phyloP scores from a whole-genome alignment of 2,888 invertebrate genomes.

The Mythimna lalbum region DNA sequence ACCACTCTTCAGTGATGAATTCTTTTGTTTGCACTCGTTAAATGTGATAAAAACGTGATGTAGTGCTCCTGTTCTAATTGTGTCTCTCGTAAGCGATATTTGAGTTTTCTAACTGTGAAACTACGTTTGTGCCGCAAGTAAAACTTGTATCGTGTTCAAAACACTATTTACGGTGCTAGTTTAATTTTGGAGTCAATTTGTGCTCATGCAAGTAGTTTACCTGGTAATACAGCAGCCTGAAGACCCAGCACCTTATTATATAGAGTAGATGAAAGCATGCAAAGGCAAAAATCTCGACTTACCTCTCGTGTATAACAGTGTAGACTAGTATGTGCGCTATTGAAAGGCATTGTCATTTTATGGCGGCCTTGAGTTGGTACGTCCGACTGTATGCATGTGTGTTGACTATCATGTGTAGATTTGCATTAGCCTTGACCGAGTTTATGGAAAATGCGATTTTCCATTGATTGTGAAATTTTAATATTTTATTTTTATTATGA shows the following conservation, averaged over 20 bases:
- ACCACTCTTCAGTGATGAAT: constrained; percentile 76
- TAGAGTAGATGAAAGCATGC: constrained; percentile 75
- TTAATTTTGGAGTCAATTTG: constrained; percentile 88
- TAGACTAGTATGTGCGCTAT: constrained; percentile 79
- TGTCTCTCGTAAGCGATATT: constrained; percentile 77
- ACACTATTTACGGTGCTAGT: constrained; percentile 75
- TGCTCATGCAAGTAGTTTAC: constrained; percentile 82
- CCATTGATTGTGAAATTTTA: constrained; percentile 29
- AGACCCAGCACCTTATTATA: constrained; percentile 84
- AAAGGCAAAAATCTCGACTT: constrained; percentile 78
- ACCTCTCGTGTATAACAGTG: constrained; percentile 80
- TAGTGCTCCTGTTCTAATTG: constrained; percentile 81
- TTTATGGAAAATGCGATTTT: constrained; percentile 57
- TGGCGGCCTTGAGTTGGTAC: constrained; percentile 78
- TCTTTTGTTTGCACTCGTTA: constrained; percentile 75
- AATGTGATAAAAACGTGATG: constrained; percentile 82
- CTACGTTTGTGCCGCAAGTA: constrained; percentile 75
- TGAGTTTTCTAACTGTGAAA: constrained; percentile 76
- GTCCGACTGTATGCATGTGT: constrained; percentile 74
- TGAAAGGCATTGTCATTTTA: constrained; percentile 80
- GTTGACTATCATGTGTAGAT: constrained; percentile 55
- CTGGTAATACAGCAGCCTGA: constrained; percentile 75
- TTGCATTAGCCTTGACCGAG: constrained; percentile 76
- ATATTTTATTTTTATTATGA: constrained; percentile 5
- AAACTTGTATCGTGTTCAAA: constrained; percentile 65